These are phyloP conservation scores for Littorina saxatilis DNA, from an alignment of 1,140 invertebrate species.

Conservation along the genomic window DNA sequence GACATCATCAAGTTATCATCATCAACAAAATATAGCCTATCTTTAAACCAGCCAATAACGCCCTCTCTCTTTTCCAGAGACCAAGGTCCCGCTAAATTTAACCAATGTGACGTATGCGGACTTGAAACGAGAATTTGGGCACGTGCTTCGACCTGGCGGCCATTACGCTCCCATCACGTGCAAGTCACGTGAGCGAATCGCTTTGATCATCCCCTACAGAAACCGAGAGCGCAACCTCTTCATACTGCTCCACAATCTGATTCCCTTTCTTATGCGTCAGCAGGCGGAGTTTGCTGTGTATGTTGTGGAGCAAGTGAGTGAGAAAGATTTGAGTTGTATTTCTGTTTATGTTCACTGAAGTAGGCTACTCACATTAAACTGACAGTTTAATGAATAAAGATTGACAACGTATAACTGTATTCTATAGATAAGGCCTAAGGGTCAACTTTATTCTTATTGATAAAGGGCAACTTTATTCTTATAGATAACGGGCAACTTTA, in stretches of 20 bases:
- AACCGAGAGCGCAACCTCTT: slow-evolving; percentile 58
- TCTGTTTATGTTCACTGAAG: neutral
- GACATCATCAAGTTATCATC: too few relatives aligned
- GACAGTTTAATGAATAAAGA: too few relatives aligned
- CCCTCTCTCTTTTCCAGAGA: slow-evolving; percentile 5
- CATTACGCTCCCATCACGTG: slow-evolving; percentile 56
- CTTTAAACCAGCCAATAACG: too few relatives aligned
- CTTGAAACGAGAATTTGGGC: neutral
- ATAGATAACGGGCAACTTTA: too few relatives aligned
- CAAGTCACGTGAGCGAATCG: slow-evolving; percentile 50
- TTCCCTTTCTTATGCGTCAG: slow-evolving; percentile 62
- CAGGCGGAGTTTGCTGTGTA: slow-evolving; percentile 61
- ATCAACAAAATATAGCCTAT: too few relatives aligned
- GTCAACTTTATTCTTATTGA: too few relatives aligned
- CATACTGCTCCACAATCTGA: slow-evolving; percentile 60
- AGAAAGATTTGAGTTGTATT: neutral
- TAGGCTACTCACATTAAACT: too few relatives aligned
- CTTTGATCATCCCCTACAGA: slow-evolving; percentile 63
- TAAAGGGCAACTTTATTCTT: too few relatives aligned
- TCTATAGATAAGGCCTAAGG: neutral
- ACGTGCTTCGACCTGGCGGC: slow-evolving; percentile 48
- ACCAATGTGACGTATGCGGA: slow-evolving; percentile 5
- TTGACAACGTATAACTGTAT: neutral
- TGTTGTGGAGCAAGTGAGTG: slow-evolving; percentile 56
- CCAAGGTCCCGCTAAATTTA: slow-evolving; percentile 5